phyloP scores from a whole-genome alignment of 2,797 vertebrate genomes.

The Galagoides demidoff region DNA sequence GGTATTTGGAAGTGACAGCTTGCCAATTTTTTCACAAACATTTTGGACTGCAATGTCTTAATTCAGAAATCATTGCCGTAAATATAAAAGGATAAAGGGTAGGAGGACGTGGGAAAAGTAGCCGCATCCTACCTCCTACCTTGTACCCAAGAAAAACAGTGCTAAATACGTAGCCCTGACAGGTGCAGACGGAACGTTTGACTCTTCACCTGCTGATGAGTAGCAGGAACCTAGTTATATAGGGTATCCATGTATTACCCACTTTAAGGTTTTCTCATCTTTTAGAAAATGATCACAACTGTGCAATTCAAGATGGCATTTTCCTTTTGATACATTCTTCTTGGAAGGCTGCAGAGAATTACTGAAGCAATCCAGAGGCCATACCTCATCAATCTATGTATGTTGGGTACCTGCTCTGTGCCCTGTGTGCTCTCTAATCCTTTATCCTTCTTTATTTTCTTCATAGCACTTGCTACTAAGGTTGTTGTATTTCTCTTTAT shows the following conservation, averaged over 20 bases:
- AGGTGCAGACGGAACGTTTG: neutral
- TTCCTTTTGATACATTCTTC: neutral
- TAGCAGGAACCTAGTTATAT: neutral
- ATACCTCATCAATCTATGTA: neutral
- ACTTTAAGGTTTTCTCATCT: neutral
- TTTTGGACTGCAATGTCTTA: constrained; percentile 73
- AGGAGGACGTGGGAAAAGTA: neutral
- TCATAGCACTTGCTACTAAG: neutral
- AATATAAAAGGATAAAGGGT: constrained; percentile 24
- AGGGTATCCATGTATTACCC: neutral
- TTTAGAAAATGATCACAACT: neutral
- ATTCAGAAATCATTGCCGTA: constrained; percentile 79
- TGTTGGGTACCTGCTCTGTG: neutral
- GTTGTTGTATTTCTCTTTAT: neutral
- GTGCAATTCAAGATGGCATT: neutral
- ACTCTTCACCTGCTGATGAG: neutral
- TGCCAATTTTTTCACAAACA: constrained; percentile 69
- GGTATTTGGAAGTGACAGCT: constrained; percentile 76
- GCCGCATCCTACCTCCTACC: too few relatives aligned
- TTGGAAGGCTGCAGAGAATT: neutral
- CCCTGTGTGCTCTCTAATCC: neutral
- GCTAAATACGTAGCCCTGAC: neutral
- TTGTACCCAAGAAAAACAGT: neutral
- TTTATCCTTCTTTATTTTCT: neutral
- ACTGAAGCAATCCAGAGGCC: neutral